phyloP scores from a whole-genome alignment of 1,140 invertebrate species.

The Drosophila littoralis region DNA sequence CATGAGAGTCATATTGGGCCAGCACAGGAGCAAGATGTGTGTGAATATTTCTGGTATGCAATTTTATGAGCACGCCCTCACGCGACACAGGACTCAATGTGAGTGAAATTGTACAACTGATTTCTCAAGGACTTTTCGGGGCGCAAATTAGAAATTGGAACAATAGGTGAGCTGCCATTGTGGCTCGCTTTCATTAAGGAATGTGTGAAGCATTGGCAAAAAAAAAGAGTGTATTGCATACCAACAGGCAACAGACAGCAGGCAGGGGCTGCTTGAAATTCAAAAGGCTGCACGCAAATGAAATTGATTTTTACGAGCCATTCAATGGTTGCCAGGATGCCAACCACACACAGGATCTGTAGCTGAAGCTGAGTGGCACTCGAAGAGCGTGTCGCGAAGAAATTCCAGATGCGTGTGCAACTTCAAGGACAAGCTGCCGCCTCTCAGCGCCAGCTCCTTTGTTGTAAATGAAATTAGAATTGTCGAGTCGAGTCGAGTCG shows the following conservation, averaged over 20 bases:
- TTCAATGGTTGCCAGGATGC: constrained; percentile 52
- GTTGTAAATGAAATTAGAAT: constrained; percentile 81
- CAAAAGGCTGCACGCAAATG: constrained; percentile 69
- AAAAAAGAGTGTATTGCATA: constrained; percentile 62
- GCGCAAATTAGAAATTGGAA: constrained; percentile 78
- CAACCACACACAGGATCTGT: constrained; percentile 36
- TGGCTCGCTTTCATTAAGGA: constrained; percentile 71
- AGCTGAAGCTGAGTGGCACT: constrained; percentile 68
- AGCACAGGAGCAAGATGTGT: not conserved
- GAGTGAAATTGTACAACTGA: constrained; percentile 43
- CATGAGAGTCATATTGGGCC: constrained; percentile 48
- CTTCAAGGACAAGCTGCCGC: constrained; percentile 31
- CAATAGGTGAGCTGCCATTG: constrained; percentile 63
- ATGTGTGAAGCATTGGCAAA: constrained; percentile 26
- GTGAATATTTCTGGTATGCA: constrained; percentile 59
- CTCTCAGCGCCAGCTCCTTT: constrained; percentile 31
- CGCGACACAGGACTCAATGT: constrained; percentile 1
- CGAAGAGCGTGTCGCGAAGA: constrained; percentile 61
- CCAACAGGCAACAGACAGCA: constrained; percentile 37
- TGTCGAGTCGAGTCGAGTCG: constrained; percentile 46
- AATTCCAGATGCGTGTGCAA: constrained; percentile 67
- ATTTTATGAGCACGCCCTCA: constrained; percentile 57
- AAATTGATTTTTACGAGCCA: constrained; percentile 76
- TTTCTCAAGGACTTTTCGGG: constrained; percentile 69
- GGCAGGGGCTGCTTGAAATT: constrained; percentile 39